phyloP scores from a whole-genome alignment of 2,797 vertebrate species.

The Cyprinodon diabolis region DNA sequence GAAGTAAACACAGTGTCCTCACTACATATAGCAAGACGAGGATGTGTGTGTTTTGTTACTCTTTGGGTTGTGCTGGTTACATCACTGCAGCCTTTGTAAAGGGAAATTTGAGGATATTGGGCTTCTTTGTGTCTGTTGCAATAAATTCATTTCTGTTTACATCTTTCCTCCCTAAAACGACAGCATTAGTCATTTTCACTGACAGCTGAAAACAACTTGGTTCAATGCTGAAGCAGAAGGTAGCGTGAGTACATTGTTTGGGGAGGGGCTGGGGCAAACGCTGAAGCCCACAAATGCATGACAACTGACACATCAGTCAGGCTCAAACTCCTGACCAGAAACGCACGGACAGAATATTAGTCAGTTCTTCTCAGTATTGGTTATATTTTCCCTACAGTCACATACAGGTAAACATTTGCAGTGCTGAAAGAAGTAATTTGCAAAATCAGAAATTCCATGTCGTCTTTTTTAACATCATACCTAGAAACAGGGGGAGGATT shows the following conservation, averaged over 20 bases:
- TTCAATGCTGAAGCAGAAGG: constrained; percentile 17
- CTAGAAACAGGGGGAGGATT: too few species aligned
- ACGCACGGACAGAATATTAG: constrained; percentile 8
- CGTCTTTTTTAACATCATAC: too few species aligned
- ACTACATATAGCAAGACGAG: too few species aligned
- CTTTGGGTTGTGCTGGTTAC: neutral
- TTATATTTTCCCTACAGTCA: too few species aligned
- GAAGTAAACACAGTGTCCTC: too few species aligned
- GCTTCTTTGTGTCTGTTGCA: constrained; percentile 13
- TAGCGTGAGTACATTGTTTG: constrained; percentile 23
- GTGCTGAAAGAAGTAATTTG: too few species aligned
- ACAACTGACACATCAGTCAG: constrained; percentile 17
- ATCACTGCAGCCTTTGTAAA: neutral
- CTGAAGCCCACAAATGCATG: constrained; percentile 12
- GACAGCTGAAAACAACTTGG: constrained; percentile 42
- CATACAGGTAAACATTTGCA: too few species aligned
- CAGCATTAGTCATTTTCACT: constrained; percentile 30
- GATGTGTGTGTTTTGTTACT: neutral
- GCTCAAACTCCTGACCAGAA: constrained; percentile 8
- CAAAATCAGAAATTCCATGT: too few species aligned
- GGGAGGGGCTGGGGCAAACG: constrained; percentile 11
- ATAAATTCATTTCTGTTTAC: constrained; percentile 23
- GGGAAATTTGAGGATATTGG: neutral
- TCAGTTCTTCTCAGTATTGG: constrained; percentile 5
- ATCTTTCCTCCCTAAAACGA: constrained; percentile 4